phyloP scores from a whole-genome alignment of 1,140 invertebrate genomes.

The Panagrolaimus sp. region DNA sequence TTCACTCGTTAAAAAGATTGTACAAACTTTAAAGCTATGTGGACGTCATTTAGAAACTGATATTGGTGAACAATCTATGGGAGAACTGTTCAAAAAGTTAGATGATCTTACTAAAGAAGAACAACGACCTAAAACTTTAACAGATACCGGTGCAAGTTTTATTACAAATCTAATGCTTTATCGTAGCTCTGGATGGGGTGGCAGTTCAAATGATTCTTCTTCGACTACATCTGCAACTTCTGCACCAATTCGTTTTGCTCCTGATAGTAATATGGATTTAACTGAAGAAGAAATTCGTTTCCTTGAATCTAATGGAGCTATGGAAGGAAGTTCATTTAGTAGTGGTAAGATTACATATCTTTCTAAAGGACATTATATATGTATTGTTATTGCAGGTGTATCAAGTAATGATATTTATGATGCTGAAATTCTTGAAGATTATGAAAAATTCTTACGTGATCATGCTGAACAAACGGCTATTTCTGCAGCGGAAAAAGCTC shows the following conservation, averaged over 20 bases:
- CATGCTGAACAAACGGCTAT: conserved; percentile 34
- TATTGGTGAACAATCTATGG: background rate
- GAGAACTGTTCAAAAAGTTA: background rate
- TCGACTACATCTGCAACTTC: background rate
- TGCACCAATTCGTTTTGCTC: background rate
- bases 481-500: conserved; percentile 36
- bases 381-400: background rate
- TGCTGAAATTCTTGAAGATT: conserved; percentile 28
- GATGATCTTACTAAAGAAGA: background rate
- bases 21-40: background rate
- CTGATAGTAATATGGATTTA: background rate
- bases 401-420: conserved; percentile 21
- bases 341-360: background rate
- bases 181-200: background rate
- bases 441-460: conserved; percentile 32
- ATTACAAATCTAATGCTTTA: background rate
- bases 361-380: background rate
- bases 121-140: background rate
- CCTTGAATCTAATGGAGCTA: conserved; percentile 2
- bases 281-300: conserved; percentile 5
- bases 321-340: background rate
- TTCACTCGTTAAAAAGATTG: background rate
- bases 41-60: conserved; percentile 1
- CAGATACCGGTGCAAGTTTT: background rate
- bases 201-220: background rate